These are phyloP conservation scores for Liparis tanakae DNA, from an alignment of 2,797 vertebrate genomes.

Conservation along the genomic window DNA sequence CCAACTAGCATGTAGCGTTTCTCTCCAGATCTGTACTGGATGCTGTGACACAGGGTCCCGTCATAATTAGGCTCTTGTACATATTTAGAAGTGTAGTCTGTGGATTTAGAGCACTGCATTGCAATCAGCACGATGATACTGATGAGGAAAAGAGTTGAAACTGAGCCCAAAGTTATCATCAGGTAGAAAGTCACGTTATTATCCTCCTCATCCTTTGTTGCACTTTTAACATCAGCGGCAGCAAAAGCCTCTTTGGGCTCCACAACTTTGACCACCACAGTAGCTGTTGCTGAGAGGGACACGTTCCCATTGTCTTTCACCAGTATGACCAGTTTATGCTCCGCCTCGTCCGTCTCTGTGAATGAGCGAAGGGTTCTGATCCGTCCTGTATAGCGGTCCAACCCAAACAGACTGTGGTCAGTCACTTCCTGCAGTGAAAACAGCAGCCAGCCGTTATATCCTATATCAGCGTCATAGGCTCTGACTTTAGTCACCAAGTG, in stretches of 20 bases:
- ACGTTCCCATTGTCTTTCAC: conserved; percentile 70
- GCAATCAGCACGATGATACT: conserved; percentile 64
- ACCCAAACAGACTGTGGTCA: conserved; percentile 73
- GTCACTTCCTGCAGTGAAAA: conserved; percentile 72
- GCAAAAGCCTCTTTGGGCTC: conserved; percentile 73
- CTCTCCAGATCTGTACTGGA: conserved; percentile 79
- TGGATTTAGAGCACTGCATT: conserved; percentile 71
- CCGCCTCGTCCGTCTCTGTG: conserved; percentile 70
- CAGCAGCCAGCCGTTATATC: conserved; percentile 77
- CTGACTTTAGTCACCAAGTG: conserved; percentile 76
- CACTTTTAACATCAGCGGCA: conserved; percentile 83
- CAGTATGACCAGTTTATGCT: conserved; percentile 57
- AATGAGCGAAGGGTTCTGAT: conserved; percentile 61
- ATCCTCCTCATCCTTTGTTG: conserved; percentile 72
- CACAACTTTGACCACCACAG: conserved; percentile 62
- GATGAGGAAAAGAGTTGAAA: conserved; percentile 66
- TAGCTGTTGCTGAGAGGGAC: conserved; percentile 61
- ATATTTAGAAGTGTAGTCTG: conserved; percentile 63
- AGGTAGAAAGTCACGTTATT: conserved; percentile 59
- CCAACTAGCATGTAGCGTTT: conserved; percentile 79
- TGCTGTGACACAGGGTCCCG: conserved; percentile 73
- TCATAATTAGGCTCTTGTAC: conserved; percentile 63
- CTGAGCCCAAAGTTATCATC: conserved; percentile 66
- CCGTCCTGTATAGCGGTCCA: conserved; percentile 69
- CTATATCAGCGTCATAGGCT: conserved; percentile 73